phyloP scores from a whole-genome alignment of 1,140 invertebrate species.

The Tetragonula clypearis region DNA sequence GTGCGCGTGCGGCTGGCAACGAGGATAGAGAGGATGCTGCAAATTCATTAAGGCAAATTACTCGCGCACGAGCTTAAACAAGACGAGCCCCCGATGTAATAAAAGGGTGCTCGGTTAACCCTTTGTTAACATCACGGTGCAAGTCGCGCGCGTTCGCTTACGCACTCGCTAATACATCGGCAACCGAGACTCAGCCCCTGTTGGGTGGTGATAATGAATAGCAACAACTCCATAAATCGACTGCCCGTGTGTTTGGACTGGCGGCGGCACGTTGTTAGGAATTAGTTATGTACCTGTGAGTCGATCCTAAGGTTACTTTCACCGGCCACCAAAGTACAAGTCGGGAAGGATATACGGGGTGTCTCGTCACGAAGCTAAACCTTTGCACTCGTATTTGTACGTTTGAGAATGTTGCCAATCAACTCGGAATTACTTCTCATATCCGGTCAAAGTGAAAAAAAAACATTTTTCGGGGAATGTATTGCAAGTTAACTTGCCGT shows the following conservation, averaged over 20 bases:
- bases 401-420: too few species aligned
- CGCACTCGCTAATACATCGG: slow-evolving; percentile 69
- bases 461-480: too few species aligned
- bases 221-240: slow-evolving; percentile 72
- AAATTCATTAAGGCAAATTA: slow-evolving; percentile 69
- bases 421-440: too few species aligned
- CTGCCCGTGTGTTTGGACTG: slow-evolving; percentile 6
- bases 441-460: too few species aligned
- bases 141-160: slow-evolving; percentile 63
- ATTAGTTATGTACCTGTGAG: too few species aligned
- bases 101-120: slow-evolving; percentile 67
- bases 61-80: slow-evolving; percentile 63
- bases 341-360: too few species aligned
- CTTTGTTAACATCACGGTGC: slow-evolving; percentile 71
- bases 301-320: too few species aligned
- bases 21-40: slow-evolving; percentile 37
- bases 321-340: too few species aligned
- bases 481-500: too few species aligned
- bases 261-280: too few species aligned
- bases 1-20: not conserved
- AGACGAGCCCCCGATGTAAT: slow-evolving; percentile 58
- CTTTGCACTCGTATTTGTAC: too few species aligned
- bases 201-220: slow-evolving; percentile 72
- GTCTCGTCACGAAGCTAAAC: too few species aligned
- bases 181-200: not conserved